Conservation (phyloP, 1,140 invertebrate species). For the Halictus rubicundus region DNA sequence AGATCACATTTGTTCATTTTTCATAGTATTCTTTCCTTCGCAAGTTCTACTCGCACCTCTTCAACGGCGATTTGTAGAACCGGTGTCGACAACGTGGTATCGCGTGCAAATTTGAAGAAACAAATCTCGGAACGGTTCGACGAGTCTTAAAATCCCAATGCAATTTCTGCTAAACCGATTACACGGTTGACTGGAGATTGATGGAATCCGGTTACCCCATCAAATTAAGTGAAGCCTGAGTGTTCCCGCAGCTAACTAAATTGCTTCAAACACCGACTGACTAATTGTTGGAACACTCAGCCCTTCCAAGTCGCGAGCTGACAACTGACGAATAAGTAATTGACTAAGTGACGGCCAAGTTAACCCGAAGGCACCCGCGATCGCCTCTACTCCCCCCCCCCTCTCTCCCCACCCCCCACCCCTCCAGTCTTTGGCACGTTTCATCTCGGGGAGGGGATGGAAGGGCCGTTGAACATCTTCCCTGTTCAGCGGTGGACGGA, state of each 20-base stretch:
- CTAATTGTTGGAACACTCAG: background rate
- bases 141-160: background rate
- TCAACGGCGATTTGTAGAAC: no score
- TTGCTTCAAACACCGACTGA: slow-evolving; percentile 9
- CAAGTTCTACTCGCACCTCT: no score
- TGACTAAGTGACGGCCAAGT: slow-evolving; percentile 12
- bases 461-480: background rate
- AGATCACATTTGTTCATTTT: no score
- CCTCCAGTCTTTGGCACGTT: background rate
- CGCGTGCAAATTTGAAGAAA: no score
- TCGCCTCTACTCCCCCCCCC: no score
- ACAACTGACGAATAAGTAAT: slow-evolving; percentile 5
- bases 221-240: slow-evolving; percentile 4
- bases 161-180: background rate
- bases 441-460: background rate
- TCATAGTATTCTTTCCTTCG: no score
- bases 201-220: slow-evolving; percentile 5
- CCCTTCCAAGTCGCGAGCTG: background rate
- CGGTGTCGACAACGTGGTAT: no score
- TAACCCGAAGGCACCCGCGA: slow-evolving; percentile 4
- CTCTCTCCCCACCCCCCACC: no score
- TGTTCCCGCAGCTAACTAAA: background rate
- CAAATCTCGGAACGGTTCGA: no score
- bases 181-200: background rate
- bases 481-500: background rate